Evolutionary conservation across 2,113 vertebrate genomes (phyloP), one percentile per base, ranked within the genome.

Genomic region (Phalacrocorax brasilianus): DNA sequence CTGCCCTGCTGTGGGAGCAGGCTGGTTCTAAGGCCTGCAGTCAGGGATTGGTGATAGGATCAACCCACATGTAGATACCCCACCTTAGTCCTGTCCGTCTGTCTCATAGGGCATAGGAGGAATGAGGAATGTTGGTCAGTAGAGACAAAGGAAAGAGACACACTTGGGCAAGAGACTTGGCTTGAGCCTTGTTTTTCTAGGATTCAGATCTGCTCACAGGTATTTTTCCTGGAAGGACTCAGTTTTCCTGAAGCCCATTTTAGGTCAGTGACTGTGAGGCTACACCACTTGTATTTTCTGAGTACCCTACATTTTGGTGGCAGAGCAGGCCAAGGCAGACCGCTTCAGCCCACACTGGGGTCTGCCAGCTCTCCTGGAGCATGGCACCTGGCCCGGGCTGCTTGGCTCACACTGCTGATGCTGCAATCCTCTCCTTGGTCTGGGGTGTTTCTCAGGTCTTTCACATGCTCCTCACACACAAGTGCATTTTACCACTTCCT

Each of bases 351-450:
- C 38, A 15, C 3, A 6, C 44, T 24, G 35, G 15, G 30, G 30
- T 14, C 63, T 86, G 21, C 56, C 14, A 14, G 24, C 67, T 5
- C 0, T 15, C 70, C 42, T 49, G 11, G 24, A 50, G 47, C 0
- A 0, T 4, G 1, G 40, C 0, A 6, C 30, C 55, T 82, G 47
- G 20, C 33, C 47, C 1, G 0, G 38, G 44, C 45, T 70, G 50
- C 30, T 59, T 40, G 47, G 18, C 19, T 88, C 24, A n/a, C 17
- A 28, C 14, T 17, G 24, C 52, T 53, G 22, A 19, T 35, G 47
- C 38, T 78, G 70, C 89, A 91, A 78, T 88, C 42, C 30, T 66
- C 55, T 63, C 33, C 8, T 50, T 14, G 8, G 3, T 59, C 28
- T 88, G 47, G 5, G 0, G 0, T 22, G 22, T 0, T 78, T 47